Percentiles rank a stretch among this genome's conserved stretches.
Conservation (phyloP, 2,113 vertebrate genomes). For the Microcebus lehilahytsara region DNA sequence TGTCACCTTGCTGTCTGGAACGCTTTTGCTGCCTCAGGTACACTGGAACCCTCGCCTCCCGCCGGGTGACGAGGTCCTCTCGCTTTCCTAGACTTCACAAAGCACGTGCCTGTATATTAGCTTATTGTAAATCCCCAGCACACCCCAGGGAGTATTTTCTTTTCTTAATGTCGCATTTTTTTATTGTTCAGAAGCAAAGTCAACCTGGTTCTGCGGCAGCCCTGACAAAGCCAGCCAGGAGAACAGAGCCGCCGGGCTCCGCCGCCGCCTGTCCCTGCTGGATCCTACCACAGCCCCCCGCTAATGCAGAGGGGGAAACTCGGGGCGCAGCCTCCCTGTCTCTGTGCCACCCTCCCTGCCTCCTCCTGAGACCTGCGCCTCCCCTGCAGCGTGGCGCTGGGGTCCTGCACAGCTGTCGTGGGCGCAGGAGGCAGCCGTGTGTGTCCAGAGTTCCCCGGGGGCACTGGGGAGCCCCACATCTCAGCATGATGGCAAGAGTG, state of each 20-base stretch:
- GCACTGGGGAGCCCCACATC: background rate
- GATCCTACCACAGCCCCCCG: background rate
- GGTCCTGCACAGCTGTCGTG: background rate
- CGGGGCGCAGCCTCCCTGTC: fast-evolving
- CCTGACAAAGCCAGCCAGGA: no score
- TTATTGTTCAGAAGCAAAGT: background rate
- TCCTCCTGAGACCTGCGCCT: background rate
- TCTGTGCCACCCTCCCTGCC: background rate
- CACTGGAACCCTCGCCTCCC: fast-evolving
- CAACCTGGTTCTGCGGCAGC: background rate
- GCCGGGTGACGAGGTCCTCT: background rate
- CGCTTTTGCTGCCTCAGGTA: background rate
- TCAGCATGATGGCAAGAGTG: background rate
- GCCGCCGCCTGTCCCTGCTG: fast-evolving
- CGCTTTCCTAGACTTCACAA: fast-evolving
- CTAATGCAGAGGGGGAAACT: background rate
- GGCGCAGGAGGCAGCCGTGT: background rate
- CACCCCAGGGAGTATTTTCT: background rate
- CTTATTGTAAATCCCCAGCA: background rate
- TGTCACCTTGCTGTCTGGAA: background rate
- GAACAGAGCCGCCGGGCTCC: fast-evolving
- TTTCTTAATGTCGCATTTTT: background rate
- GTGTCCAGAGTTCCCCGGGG: fast-evolving
- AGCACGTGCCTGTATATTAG: background rate
- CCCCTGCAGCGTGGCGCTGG: background rate